Conservation (phyloP, 1,140 invertebrate genomes). For the Varroa destructor region DNA sequence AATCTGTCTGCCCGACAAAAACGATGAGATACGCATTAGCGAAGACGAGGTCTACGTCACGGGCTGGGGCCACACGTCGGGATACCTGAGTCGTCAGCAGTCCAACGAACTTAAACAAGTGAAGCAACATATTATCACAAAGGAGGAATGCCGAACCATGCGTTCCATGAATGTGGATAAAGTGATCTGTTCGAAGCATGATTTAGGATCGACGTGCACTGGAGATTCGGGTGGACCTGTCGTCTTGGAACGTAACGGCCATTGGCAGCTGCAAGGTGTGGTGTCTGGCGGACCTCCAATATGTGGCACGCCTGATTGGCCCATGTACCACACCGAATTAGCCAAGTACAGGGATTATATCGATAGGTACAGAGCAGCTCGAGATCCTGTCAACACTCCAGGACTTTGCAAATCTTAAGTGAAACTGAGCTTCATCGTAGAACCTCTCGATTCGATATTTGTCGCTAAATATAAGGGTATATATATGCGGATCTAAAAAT, state of each 20-base stretch:
- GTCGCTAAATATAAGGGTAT: too few relatives aligned
- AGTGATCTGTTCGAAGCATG: not conserved
- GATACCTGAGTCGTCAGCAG: not conserved
- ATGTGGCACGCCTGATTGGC: conserved; percentile 5
- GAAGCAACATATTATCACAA: not conserved
- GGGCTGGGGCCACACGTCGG: conserved; percentile 1
- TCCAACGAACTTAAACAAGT: not conserved
- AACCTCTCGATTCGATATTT: too few relatives aligned
- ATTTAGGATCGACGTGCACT: not conserved
- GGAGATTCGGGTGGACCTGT: conserved; percentile 24
- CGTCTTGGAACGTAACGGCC: not conserved
- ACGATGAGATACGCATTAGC: not conserved
- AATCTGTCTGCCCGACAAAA: not conserved
- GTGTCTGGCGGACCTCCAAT: conserved; percentile 17
- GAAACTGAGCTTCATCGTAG: too few relatives aligned
- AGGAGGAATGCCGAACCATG: not conserved
- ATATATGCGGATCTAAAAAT: too few relatives aligned
- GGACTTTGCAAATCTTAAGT: not conserved
- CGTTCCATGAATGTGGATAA: not conserved
- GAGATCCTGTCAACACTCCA: not conserved
- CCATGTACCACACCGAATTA: conserved; percentile 9
- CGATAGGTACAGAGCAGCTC: not conserved
- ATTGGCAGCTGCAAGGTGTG: conserved; percentile 10
- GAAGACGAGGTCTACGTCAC: conserved; percentile 16
- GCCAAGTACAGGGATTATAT: conserved; percentile 1